Evolutionary conservation across 2,888 invertebrate species (phyloP), one percentile per base, ranked within the genome.

Genomic region (Morpho helenor): DNA sequence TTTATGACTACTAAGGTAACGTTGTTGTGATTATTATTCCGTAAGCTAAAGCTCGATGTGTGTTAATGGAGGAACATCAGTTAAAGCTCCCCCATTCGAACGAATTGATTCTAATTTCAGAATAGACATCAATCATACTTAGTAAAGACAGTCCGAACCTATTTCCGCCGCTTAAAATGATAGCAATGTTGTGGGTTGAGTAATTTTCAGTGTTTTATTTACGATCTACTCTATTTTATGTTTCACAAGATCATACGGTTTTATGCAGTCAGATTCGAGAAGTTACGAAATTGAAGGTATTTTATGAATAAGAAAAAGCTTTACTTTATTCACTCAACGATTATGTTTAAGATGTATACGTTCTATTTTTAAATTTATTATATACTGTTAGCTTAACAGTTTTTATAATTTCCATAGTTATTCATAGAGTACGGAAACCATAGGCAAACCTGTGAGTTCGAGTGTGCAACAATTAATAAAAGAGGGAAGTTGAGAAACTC

Each of bases 71-170:
- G 56, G 44, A 43, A 31, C 31, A 61, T 51, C 53, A 56, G 60
- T 60, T 63, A 59, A 72, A 65, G 62, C 77, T 74, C 78, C 80
- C 77, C 80, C 72, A 72, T 76, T 72, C 71, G 69, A 76, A 75
- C 71, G 81, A 84, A 84, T 86, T 82, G 79, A 66, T 71, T 82
- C 77, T 81, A 86, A 86, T 84, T 85, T 79, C 66, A 77, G 76
- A 69, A 72, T 68, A 64, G 68, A 71, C 71, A 88, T 87, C 87
- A 83, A 87, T 88, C 87, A 84, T 81, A 85, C 80, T 87, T 86
- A 80, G 72, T 67, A 69, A 67, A 77, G 82, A 77, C 83, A 68
- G 60, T 39, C 50, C 66, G 68, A 70, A 64, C 72, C 71, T 67
- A 70, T 73, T 77, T 76, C 77, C 75, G 73, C 69, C 65, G 68